Base-by-base conservation (phyloP, 2,113 vertebrate genomes). In the Grammomys surdaster region DNA sequence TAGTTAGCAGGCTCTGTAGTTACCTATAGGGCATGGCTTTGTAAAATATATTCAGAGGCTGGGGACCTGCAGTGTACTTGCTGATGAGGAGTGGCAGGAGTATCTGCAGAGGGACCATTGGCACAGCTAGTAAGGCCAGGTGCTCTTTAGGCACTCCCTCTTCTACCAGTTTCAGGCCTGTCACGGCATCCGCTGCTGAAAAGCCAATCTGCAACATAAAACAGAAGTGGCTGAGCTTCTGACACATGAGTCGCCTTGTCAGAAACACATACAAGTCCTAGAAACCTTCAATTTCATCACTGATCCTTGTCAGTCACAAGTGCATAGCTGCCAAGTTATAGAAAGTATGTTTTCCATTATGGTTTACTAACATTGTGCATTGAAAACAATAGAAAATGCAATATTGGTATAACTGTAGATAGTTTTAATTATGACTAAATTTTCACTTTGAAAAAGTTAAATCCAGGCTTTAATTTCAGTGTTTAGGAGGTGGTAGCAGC, bases 31-130 rank as follows among this genome's bases (percentile, higher is more conserved):
- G 99, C 98, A 99, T 99, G 69, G 99, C 99, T 98, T 99, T 99
- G 98, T 99, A 99, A 98, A 99, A 99, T 1, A 99, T 94, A 89
- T 99, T 99, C 51, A 99, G 98, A 9, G 99, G 99, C 92, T 99
- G 98, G 65, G 99, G 99, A 6, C 99, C 99, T 0, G 99, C 99
- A 17, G 99, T 99, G 98, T 99, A 99, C 97, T 99, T 99, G 98
- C 99, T 99, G 98, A 99, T 99, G 90, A 99, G 92, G 89, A 99
- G 94, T 26, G 99, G 99, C 77, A 99, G 40, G 28, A 99, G 98
- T 93, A 99, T 99, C 98, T 99, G 99, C 65, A 99, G 94, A 84
- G 99, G 99, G 91, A 99, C 99, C 99, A 99, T 99, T 28, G 99
- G 99, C 94, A 99, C 99, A 0, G 99, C 99, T 94, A 99, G 96